These are phyloP conservation scores for Nyleta sp. DNA, from an alignment of 2,888 invertebrate species.

Conservation along the genomic window DNA sequence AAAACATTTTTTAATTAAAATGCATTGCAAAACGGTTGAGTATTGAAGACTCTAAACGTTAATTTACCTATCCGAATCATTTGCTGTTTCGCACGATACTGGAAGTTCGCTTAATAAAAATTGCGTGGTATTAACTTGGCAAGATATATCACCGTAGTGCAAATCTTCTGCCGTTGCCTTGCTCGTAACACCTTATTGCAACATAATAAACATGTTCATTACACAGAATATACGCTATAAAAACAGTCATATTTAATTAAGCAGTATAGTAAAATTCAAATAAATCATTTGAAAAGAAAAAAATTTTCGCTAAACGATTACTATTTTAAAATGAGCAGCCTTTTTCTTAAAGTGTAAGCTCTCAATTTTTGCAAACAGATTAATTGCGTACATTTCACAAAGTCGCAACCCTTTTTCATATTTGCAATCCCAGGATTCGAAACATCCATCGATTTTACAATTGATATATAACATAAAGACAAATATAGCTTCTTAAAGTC, in stretches of 20 bases:
- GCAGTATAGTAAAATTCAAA: no score
- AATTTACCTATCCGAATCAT: constrained; percentile 84
- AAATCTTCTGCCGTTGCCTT: constrained; percentile 93
- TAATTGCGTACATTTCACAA: no score
- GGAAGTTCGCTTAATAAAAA: constrained; percentile 84
- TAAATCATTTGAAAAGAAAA: no score
- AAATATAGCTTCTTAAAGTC: constrained; percentile 7
- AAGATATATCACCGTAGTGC: constrained; percentile 93
- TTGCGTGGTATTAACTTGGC: constrained; percentile 89
- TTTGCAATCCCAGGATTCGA: no score
- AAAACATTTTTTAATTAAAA: constrained; percentile 8
- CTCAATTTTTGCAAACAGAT: no score
- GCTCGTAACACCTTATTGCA: constrained; percentile 88
- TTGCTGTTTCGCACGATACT: constrained; percentile 84
- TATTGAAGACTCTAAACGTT: constrained; percentile 1
- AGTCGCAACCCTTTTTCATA: no score
- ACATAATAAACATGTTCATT: no score
- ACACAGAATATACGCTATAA: no score
- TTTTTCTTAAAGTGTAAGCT: no score
- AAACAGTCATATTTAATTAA: no score
- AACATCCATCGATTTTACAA: not conserved
- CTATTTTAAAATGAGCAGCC: no score
- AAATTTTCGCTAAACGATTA: no score
- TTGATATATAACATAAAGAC: constrained; percentile 1
- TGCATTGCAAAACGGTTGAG: not conserved